Evolutionary conservation across 2,113 vertebrate genomes (phyloP).

Genomic region (Scytalopus superciliaris): DNA sequence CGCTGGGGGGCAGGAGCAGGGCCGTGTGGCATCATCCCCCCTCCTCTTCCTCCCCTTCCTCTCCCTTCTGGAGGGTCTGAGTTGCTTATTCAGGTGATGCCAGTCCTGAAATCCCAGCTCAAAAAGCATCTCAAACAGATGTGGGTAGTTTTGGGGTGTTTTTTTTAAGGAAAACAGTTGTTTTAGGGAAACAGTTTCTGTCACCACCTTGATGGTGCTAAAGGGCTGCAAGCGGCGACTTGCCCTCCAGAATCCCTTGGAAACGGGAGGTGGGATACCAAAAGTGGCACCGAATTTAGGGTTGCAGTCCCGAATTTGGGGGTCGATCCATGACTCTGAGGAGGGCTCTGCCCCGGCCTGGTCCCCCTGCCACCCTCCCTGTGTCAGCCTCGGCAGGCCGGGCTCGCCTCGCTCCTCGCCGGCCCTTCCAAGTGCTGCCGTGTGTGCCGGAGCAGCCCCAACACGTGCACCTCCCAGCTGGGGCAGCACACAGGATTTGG

Average conservation of each 20-base stretch:
- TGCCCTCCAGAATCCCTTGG: neutral
- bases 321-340: rapidly evolving
- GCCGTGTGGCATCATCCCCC: rapidly evolving
- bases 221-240: neutral
- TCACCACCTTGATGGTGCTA: rapidly evolving
- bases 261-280: rapidly evolving
- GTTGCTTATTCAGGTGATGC: neutral
- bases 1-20: neutral
- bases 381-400: too few relatives aligned
- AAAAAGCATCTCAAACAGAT: neutral
- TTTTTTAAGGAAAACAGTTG: neutral
- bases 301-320: neutral
- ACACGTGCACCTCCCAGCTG: neutral
- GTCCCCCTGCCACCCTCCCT: neutral
- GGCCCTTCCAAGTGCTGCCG: neutral
- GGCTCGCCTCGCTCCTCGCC: neutral
- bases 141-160: neutral
- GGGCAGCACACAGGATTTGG: neutral
- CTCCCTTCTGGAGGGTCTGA: neutral
- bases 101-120: neutral
- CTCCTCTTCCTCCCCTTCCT: neutral
- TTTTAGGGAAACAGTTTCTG: neutral
- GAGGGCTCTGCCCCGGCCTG: neutral
- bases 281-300: neutral
- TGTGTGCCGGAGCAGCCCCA: neutral